Percentiles rank a stretch among this genome's conserved stretches.
Evolutionary conservation across 2,888 invertebrate species (phyloP).

Genomic region (Phytoseiulus persimilis): DNA sequence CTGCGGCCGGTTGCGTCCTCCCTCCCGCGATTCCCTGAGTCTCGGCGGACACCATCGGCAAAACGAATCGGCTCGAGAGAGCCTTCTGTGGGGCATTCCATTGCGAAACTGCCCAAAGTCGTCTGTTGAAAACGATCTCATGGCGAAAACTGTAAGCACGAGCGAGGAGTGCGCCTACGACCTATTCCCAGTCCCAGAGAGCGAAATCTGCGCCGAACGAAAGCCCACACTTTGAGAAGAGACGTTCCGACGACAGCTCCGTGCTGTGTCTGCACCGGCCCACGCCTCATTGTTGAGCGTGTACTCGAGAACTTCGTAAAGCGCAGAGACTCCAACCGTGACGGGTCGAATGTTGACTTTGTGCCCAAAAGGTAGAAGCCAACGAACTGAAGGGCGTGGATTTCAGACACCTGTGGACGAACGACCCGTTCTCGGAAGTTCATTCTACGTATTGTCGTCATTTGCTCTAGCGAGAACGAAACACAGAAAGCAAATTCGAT

Average conservation of each 20-base stretch:
- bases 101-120: neutral
- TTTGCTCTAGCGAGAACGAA: neutral
- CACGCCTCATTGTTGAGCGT: neutral
- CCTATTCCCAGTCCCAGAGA: too few relatives aligned
- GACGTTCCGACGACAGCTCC: neutral
- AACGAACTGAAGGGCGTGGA: slow-evolving; percentile 36
- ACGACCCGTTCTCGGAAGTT: neutral
- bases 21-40: neutral
- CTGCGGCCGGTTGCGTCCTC: neutral
- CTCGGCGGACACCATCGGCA: neutral
- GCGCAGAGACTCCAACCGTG: neutral
- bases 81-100: neutral
- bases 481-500: slow-evolving; percentile 5
- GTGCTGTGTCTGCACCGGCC: neutral
- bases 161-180: too few relatives aligned
- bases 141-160: neutral
- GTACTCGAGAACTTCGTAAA: neutral
- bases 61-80: neutral
- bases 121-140: neutral
- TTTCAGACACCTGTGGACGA: neutral
- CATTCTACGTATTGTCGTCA: neutral
- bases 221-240: neutral
- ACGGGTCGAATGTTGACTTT: neutral
- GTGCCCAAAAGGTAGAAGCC: neutral
- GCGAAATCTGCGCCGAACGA: too few relatives aligned